Evolutionary conservation across 2,113 vertebrate genomes (phyloP), one percentile per base, ranked within the genome.

Genomic region (Otus sunia): DNA sequence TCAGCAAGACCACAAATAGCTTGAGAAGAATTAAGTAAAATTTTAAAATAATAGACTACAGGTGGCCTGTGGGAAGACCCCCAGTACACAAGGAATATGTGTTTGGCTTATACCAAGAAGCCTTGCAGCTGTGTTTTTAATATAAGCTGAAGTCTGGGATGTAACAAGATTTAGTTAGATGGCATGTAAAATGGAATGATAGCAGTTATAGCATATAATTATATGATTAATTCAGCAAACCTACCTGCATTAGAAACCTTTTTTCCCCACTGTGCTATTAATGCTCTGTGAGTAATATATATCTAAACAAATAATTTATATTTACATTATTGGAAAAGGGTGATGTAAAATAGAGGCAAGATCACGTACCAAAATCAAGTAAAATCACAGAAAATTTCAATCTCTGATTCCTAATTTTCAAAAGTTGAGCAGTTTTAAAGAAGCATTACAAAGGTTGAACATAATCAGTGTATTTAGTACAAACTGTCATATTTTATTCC

Each of bases 1-100:
- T 95, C 96, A 92, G 82, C 60, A 87, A 94, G 94, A 96, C 95
- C 92, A 91, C 95, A 96, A 96, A 95, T 94, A 83, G 41, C 69
- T 96, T 94, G 85, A 96, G 86, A 90, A 92, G 69, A 92, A 93
- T 97, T 94, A 96, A 96, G 50, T 85, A 92, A 88, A 96, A 92
- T 95, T 94, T 94, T 64, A 92, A 93, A 96, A 87, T 95, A 95
- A 96, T 91, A 88, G 68, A 74, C 69, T 91, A 94, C 92, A 95
- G 87, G 83, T 91, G 81, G 89, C 66, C 69, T 94, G 64, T 84
- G 79, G 95, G 79, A 96, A 96, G 94, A 90, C 76, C 94, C 97
- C 80, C 90, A 93, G 56, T 83, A 94, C 56, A 86, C 49, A 92
- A 71, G 59, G 52, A 90, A 73, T 92, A 97, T 94, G 56, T 91